These are phyloP conservation scores for Micromesistius poutassou DNA, from an alignment of 2,797 vertebrate species.

Conservation along the genomic window DNA sequence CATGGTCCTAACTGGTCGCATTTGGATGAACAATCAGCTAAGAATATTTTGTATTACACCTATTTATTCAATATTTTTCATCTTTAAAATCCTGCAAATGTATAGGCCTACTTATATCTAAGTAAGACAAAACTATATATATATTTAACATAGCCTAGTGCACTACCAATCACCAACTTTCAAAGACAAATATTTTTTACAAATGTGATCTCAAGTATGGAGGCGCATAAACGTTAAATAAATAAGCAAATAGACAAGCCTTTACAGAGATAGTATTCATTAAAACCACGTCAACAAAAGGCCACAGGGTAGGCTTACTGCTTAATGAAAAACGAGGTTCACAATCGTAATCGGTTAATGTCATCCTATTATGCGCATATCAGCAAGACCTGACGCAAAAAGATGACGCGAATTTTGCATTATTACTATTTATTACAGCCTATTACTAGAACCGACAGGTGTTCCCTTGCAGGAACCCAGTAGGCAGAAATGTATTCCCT, in stretches of 20 bases:
- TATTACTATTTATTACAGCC: no score
- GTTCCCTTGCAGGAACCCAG: background rate
- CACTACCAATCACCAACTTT: background rate
- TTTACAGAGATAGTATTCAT: background rate
- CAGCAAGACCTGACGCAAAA: no score
- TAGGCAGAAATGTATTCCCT: background rate
- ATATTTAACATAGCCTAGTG: background rate
- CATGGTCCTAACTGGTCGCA: background rate
- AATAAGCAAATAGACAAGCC: background rate
- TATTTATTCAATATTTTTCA: background rate
- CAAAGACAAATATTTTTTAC: background rate
- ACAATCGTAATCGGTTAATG: background rate
- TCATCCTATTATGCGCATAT: no score
- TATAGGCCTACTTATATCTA: background rate
- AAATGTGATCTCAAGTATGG: background rate
- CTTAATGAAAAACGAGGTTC: background rate
- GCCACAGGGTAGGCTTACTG: background rate
- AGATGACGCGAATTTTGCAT: no score
- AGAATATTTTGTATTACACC: background rate
- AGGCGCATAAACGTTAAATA: background rate
- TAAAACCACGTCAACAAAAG: background rate
- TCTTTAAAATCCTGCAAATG: background rate
- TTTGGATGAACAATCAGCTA: background rate
- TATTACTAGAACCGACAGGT: constrained; percentile 10
- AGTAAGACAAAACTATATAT: background rate